Evolutionary conservation across 2,113 vertebrate species (phyloP).

Genomic region (Rhombomys opimus): DNA sequence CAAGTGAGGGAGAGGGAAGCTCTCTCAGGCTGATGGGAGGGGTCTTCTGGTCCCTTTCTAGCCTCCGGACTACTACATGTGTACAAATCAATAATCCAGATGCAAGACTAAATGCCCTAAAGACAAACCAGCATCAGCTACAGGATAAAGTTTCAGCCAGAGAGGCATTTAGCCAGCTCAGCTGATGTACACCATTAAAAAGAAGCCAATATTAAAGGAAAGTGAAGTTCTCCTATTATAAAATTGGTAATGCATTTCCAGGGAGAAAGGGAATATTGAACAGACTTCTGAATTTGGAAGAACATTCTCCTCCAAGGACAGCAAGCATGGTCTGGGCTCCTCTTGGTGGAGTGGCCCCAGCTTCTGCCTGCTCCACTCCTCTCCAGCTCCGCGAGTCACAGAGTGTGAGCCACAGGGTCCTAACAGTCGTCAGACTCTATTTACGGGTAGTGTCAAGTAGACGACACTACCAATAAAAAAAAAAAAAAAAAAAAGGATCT

Average conservation of each 20-base stretch:
- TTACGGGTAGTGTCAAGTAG: neutral
- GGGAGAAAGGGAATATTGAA: slow-evolving; percentile 62
- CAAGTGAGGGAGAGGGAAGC: neutral
- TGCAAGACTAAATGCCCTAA: slow-evolving; percentile 37
- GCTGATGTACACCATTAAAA: slow-evolving; percentile 28
- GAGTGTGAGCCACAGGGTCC: neutral
- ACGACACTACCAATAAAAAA: neutral
- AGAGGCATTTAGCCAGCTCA: slow-evolving; percentile 48
- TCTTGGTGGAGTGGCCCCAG: slow-evolving; percentile 42
- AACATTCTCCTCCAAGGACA: slow-evolving; percentile 72
- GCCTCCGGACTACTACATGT: neutral
- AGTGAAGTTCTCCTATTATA: slow-evolving; percentile 61
- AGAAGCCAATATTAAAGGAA: slow-evolving; percentile 58
- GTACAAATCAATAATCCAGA: slow-evolving; percentile 26
- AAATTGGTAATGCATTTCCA: slow-evolving; percentile 57
- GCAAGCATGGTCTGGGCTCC: slow-evolving; percentile 70
- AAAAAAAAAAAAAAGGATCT: neutral
- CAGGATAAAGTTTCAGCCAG: slow-evolving; percentile 49
- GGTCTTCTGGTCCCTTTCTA: slow-evolving; percentile 66
- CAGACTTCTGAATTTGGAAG: slow-evolving; percentile 72
- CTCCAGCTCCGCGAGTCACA: neutral
- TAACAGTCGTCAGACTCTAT: neutral
- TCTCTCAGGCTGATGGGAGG: slow-evolving; percentile 67
- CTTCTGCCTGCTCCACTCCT: neutral
- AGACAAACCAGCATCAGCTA: slow-evolving; percentile 63